A percentile compares a stretch with the other conserved stretches of the same genome.
These are phyloP conservation scores for Acleris emargana DNA, from an alignment of 2,888 invertebrate genomes.

Conservation along the genomic window DNA sequence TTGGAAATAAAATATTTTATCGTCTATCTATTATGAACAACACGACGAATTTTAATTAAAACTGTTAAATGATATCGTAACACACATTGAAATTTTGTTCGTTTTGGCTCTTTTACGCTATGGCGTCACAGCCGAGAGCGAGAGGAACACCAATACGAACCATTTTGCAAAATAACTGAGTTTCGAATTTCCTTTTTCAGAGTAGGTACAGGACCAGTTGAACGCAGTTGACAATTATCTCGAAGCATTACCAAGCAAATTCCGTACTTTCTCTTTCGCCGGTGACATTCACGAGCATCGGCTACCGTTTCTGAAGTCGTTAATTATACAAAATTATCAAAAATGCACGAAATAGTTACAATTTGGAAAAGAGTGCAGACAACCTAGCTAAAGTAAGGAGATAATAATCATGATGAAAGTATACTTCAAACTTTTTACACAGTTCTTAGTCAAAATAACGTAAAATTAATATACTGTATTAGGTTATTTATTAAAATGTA, in stretches of 20 bases:
- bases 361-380: too few species aligned
- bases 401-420: too few species aligned
- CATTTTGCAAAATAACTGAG: background rate
- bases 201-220: constrained; percentile 25
- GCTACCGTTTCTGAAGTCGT: constrained; percentile 4
- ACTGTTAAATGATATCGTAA: too few species aligned
- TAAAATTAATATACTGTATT: too few species aligned
- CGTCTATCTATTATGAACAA: too few species aligned
- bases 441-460: too few species aligned
- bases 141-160: background rate
- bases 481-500: constrained; percentile 11
- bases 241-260: constrained; percentile 46
- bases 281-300: constrained; percentile 24
- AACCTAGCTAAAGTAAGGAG: too few species aligned
- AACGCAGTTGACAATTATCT: constrained; percentile 49
- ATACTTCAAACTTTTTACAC: too few species aligned
- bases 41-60: too few species aligned
- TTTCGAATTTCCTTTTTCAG: background rate
- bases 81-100: background rate
- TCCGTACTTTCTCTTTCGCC: constrained; percentile 43
- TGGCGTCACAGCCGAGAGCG: background rate
- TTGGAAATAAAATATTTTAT: too few species aligned
- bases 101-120: background rate
- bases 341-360: too few species aligned
- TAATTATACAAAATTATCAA: background rate